Conservation (phyloP, 2,888 invertebrate species). For the Cephus nigrinus region DNA sequence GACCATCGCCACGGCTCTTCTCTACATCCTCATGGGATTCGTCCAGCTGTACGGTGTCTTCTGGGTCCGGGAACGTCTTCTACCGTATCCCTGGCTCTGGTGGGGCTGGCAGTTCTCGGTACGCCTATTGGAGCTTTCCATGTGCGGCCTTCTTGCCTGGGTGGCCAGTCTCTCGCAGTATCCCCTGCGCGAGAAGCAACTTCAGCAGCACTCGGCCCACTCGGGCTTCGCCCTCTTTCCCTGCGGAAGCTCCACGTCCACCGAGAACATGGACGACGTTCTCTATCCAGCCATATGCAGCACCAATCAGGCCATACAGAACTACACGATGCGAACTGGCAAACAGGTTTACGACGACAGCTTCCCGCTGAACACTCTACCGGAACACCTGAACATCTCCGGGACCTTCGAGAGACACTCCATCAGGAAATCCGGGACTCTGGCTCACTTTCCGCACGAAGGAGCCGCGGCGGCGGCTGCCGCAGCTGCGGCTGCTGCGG, state of each 20-base stretch:
- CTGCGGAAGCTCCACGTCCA: slow-evolving; percentile 82
- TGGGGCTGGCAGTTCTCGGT: slow-evolving; percentile 92
- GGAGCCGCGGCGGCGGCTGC: slow-evolving; percentile 51
- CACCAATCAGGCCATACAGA: slow-evolving; percentile 86
- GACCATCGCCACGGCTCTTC: slow-evolving; percentile 86
- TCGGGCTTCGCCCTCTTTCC: slow-evolving; percentile 85
- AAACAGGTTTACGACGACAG: slow-evolving; percentile 81
- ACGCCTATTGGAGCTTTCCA: slow-evolving; percentile 86
- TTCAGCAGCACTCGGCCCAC: slow-evolving; percentile 59
- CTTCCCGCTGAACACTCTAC: slow-evolving; percentile 70
- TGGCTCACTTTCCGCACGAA: slow-evolving; percentile 70
- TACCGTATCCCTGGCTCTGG: slow-evolving; percentile 80
- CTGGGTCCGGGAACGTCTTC: slow-evolving; percentile 69
- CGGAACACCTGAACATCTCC: slow-evolving; percentile 61
- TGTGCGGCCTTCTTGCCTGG: slow-evolving; percentile 87
- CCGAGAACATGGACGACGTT: slow-evolving; percentile 85
- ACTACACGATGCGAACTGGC: slow-evolving; percentile 82
- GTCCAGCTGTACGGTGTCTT: slow-evolving; percentile 87
- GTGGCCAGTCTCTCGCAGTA: slow-evolving; percentile 82
- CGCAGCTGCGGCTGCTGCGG: slow-evolving; percentile 48
- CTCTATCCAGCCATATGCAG: slow-evolving; percentile 88
- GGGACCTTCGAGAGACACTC: slow-evolving; percentile 63
- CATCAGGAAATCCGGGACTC: slow-evolving; percentile 72
- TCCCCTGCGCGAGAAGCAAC: slow-evolving; percentile 74
- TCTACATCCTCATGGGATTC: slow-evolving; percentile 85